Percentiles rank a stretch among this genome's conserved stretches.
phyloP scores from a whole-genome alignment of 2,888 invertebrate genomes.

The Himalopsyche japonica region DNA sequence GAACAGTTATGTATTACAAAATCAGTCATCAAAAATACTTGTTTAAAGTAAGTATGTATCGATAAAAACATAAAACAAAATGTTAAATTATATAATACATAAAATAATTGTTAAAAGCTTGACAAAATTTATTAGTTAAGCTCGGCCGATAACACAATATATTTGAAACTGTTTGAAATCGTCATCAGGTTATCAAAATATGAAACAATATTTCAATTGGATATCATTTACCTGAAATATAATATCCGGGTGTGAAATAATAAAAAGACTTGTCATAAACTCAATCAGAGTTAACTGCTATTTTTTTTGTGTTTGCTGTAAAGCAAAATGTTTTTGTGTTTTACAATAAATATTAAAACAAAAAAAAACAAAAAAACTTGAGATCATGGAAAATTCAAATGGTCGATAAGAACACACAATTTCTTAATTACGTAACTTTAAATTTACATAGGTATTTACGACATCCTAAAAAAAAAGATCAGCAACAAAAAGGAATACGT shows the following conservation, averaged over 20 bases:
- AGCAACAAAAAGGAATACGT: neutral
- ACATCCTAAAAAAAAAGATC: neutral
- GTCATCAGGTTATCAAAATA: neutral
- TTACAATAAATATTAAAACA: neutral
- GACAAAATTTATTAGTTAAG: neutral
- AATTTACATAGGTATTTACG: neutral
- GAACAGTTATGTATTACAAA: neutral
- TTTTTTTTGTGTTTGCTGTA: neutral
- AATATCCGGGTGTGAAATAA: neutral
- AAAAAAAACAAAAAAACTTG: neutral
- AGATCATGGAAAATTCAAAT: neutral
- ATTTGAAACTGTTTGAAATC: neutral
- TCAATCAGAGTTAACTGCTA: neutral
- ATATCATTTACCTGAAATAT: neutral
- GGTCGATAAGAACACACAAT: neutral
- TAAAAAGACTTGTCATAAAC: neutral
- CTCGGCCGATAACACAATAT: neutral
- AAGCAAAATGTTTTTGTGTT: neutral
- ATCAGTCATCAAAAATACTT: constrained; percentile 1
- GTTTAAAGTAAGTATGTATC: neutral
- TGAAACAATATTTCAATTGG: neutral
- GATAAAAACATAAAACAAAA: neutral
- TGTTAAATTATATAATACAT: neutral
- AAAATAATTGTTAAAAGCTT: neutral
- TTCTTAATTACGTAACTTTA: neutral